phyloP scores from a whole-genome alignment of 30 jellyfish, hydroid and myxozoan genomes.

The Chironex yamaguchii region DNA sequence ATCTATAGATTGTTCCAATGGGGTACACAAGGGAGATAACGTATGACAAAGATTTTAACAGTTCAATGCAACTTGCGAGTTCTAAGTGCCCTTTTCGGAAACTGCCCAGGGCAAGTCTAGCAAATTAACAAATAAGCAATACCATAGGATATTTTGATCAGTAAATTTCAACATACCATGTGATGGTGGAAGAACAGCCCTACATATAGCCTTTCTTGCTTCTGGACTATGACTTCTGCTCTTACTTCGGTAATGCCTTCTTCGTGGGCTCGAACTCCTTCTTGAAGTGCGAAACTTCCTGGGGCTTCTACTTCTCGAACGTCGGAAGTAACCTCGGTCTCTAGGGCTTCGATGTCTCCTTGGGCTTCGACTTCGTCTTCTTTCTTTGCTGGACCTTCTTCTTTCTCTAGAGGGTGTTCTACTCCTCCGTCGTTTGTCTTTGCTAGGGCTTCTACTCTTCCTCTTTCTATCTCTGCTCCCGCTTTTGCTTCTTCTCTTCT shows the following conservation, averaged over 20 bases:
- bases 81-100: too few relatives aligned
- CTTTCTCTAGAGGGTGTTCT: conserved; percentile 42
- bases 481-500: conserved; percentile 12
- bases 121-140: too few relatives aligned
- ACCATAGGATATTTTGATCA: too few relatives aligned
- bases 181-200: conserved; percentile 90
- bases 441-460: conserved; percentile 15
- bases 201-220: conserved; percentile 76
- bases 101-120: too few relatives aligned
- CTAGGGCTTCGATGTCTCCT: conserved; percentile 74
- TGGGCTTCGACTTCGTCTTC: conserved; percentile 58
- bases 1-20: neutral
- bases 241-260: conserved; percentile 57
- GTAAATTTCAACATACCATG: neutral
- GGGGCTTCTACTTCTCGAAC: conserved; percentile 31
- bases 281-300: conserved; percentile 56
- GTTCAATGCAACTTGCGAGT: too few relatives aligned
- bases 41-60: conserved; percentile 8
- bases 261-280: conserved; percentile 71
- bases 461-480: conserved; percentile 49
- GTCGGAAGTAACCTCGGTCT: conserved; percentile 20
- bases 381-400: conserved; percentile 50
- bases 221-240: conserved; percentile 32
- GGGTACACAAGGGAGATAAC: neutral
- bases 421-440: conserved; percentile 40